These are phyloP conservation scores for Cotesia glomerata DNA, from an alignment of 1,140 invertebrate species.

Conservation along the genomic window DNA sequence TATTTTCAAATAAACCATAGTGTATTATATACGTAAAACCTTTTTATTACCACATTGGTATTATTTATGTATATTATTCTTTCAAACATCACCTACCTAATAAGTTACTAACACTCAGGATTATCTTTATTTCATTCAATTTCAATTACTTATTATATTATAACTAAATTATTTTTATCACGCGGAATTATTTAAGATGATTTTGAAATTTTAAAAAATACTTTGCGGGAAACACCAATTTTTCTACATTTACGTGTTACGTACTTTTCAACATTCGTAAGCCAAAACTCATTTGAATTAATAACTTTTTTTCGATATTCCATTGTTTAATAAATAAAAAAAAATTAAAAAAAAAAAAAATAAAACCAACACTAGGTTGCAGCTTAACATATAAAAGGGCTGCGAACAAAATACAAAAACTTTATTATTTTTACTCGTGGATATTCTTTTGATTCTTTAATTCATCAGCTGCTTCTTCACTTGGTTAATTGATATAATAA, in stretches of 20 bases:
- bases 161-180: too few species aligned
- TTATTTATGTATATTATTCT: not conserved
- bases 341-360: not conserved
- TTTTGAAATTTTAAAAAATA: too few species aligned
- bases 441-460: not conserved
- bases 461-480: not conserved
- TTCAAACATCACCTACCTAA: not conserved
- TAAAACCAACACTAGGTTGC: constrained; percentile 52
- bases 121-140: too few species aligned
- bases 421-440: not conserved
- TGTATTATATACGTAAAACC: not conserved
- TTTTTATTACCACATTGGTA: not conserved
- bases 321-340: not conserved
- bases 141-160: too few species aligned
- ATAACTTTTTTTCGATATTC: not conserved
- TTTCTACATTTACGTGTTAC: too few species aligned
- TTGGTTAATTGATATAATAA: not conserved
- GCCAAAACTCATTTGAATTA: too few species aligned
- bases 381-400: constrained; percentile 62
- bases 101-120: not conserved
- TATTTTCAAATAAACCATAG: not conserved
- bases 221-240: too few species aligned
- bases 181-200: too few species aligned
- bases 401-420: constrained; percentile 41
- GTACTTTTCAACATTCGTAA: too few species aligned